These are phyloP conservation scores for Panurus biarmicus DNA, from an alignment of 2,113 vertebrate genomes.

Conservation along the genomic window DNA sequence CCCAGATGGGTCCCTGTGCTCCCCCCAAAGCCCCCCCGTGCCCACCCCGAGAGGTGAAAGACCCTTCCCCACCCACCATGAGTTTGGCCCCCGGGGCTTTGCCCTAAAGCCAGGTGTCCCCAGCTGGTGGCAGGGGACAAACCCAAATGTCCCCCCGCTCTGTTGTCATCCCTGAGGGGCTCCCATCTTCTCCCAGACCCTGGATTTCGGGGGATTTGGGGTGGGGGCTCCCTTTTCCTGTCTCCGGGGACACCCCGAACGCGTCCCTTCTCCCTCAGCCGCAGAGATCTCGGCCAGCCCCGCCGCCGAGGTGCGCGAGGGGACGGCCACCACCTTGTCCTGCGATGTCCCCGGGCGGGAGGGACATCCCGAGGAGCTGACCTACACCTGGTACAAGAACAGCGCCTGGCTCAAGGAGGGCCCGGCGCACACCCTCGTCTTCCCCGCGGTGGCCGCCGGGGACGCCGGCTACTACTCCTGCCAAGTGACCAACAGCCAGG, in stretches of 20 bases:
- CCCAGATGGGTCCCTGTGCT: accelerated
- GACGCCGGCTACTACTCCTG: conserved; percentile 67
- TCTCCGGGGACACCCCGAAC: accelerated
- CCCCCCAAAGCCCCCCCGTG: neutral
- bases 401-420: conserved; percentile 14
- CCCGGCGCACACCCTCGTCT: neutral
- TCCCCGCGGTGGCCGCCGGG: neutral
- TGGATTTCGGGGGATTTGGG: too few relatives aligned
- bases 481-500: conserved; percentile 42
- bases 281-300: conserved; percentile 52
- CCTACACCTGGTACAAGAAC: conserved; percentile 72
- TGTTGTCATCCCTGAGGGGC: neutral
- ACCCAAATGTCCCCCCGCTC: accelerated
- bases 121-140: neutral
- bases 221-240: accelerated
- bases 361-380: neutral
- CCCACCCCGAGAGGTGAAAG: too few relatives aligned
- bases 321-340: conserved; percentile 43
- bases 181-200: neutral
- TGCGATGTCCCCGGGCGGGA: conserved; percentile 47
- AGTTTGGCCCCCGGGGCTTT: neutral
- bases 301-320: conserved; percentile 18
- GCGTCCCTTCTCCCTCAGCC: neutral
- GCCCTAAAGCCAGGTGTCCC: neutral
- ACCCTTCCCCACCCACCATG: neutral